These are phyloP conservation scores for Apus apus DNA, from an alignment of 2,113 vertebrate species.

Conservation along the genomic window DNA sequence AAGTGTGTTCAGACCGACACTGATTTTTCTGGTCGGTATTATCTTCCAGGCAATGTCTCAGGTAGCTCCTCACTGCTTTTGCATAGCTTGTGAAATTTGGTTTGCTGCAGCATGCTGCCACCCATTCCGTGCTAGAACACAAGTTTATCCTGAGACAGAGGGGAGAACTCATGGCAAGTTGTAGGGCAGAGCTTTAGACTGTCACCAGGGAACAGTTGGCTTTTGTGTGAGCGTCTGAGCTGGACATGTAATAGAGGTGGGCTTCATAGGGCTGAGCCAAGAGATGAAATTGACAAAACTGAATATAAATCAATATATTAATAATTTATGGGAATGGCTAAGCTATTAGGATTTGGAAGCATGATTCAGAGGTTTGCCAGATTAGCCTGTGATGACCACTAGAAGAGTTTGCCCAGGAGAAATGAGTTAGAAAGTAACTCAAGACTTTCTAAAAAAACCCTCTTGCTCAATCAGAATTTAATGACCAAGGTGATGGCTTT, in stretches of 20 bases:
- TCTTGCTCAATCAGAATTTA: slow-evolving; percentile 8
- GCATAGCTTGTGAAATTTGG: background rate
- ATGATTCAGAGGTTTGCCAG: background rate
- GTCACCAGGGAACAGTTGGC: background rate
- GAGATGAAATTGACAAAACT: background rate
- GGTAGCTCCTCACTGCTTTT: background rate
- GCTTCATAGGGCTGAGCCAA: background rate
- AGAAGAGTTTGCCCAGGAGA: background rate
- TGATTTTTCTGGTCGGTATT: background rate
- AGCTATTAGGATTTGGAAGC: background rate
- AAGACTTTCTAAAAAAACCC: background rate
- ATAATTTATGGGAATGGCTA: background rate
- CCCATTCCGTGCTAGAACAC: background rate
- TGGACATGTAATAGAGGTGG: background rate
- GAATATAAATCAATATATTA: background rate
- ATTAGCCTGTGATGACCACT: background rate
- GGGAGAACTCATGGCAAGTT: background rate
- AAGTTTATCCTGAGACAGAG: background rate
- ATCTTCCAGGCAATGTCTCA: background rate
- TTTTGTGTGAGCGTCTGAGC: background rate
- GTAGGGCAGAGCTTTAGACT: background rate
- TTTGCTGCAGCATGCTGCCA: background rate
- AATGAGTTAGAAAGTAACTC: background rate
- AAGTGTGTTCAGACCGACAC: background rate
- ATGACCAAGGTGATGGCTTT: background rate